Evolutionary conservation across 2,113 vertebrate genomes (phyloP), one percentile per base, ranked within the genome.

Genomic region (Atractosteus spatula): DNA sequence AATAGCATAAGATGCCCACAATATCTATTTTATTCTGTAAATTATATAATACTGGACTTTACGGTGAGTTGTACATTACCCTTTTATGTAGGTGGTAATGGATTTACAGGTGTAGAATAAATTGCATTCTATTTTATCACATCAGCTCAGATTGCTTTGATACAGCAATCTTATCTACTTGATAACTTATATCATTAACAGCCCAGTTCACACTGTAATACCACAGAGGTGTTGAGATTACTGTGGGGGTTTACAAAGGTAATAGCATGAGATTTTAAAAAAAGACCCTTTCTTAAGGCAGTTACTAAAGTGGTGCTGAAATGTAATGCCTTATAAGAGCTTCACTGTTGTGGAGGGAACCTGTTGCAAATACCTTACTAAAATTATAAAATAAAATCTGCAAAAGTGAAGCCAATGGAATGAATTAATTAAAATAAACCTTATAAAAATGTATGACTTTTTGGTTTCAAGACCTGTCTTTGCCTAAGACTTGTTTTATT

Each of bases 181-280:
- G 69, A 71, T 61, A 63, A 42, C 59, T 71, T 29, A 42, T 17
- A 43, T 71, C 59, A 71, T 71, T 71, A 71, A 62, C 69, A 62
- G 57, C 7, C 57, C 69, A 63, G 61, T 71, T 71, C 69, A 62
- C 69, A 45, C 16, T 8, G 12, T 71, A 62, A 71, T 62, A 57
- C 69, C 54, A 62, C 10, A 43, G 12, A 47, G 42, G 59, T 16
- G 3, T 57, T 61, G 55, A 16, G 42, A 43, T 70, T 70, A 70
- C 69, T 43, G 69, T 8, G 12, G 54, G 41, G 57, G 16, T 63
- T 63, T 54, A 69, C 43, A 44, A 55, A 68, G 8, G 59, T 51
- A 63, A 62, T 43, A 59, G 17, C 41, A 62, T 63, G 14, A 63
- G 57, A 29, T 59, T 69, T 47, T 1, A 29, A 29, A 62, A 69